Evolutionary conservation across 2,888 invertebrate species (phyloP).

Genomic region (Mesorhabditis belari): DNA sequence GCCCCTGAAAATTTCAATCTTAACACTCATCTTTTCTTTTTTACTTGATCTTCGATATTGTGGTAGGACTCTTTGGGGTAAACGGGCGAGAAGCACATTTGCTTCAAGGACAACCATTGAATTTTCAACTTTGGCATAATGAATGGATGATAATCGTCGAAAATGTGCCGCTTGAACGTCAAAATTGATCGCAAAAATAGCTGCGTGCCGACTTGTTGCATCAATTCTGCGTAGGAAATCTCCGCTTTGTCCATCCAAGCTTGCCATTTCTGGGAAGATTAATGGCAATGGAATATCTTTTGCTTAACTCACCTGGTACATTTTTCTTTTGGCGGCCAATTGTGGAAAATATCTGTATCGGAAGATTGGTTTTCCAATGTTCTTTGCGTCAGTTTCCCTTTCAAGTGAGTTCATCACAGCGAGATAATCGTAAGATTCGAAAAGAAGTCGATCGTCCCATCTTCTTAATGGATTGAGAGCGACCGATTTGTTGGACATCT

Average conservation of each 20-base stretch:
- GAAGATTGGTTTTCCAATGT: constrained; percentile 40
- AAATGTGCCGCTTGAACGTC: constrained; percentile 46
- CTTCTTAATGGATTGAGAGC: constrained; percentile 25
- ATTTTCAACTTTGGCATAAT: constrained; percentile 41
- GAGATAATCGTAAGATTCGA: constrained; percentile 50
- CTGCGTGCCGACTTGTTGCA: constrained; percentile 41
- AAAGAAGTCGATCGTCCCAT: constrained; percentile 48
- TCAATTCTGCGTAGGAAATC: constrained; percentile 46
- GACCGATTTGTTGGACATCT: constrained; percentile 43
- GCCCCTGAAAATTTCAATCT: constrained; percentile 23
- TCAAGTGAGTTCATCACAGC: constrained; percentile 42
- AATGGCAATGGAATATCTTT: neutral
- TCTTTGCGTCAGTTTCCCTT: constrained; percentile 46
- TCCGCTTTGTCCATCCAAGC: constrained; percentile 32
- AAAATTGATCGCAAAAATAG: constrained; percentile 43
- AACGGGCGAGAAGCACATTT: constrained; percentile 49
- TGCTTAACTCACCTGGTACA: constrained; percentile 32
- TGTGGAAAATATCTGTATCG: constrained; percentile 36
- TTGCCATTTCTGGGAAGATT: constrained; percentile 37
- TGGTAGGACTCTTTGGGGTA: constrained; percentile 40
- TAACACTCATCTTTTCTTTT: neutral
- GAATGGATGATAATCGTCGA: constrained; percentile 41
- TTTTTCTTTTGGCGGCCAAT: constrained; percentile 39
- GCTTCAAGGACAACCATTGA: constrained; percentile 49
- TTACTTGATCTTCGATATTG: constrained; percentile 40